Base-by-base conservation (phyloP, 2,797 vertebrate species). In the Bucorvus abyssinicus region DNA sequence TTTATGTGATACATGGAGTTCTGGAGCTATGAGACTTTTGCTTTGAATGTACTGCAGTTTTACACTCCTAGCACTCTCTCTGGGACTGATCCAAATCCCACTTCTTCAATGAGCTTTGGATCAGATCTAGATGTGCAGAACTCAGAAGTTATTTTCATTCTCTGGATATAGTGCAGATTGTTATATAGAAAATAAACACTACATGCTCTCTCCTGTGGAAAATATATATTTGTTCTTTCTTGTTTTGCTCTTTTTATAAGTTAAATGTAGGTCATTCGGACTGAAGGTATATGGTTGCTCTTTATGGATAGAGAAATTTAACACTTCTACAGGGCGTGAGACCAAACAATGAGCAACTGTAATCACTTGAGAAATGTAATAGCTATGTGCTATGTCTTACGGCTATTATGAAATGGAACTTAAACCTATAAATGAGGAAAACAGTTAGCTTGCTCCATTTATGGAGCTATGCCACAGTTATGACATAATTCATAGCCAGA, bases 401-500 rank as follows among this genome's bases (percentile, higher is more conserved):
- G 68, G 96, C 80, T 93, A 91, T 91, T 95, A 94, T 96, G 91
- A 95, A 96, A 94, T 97, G 93, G 96, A 97, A 97, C 92, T 96
- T 94, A 96, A 69, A 93, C 93, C 95, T 96, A 96, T 93, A 97
- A 96, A 97, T 97, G 96, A 97, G 97, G 90, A 97, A 97, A 97
- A 97, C 97, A 97, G 97, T 96, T 96, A 95, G 93, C 89, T 89
- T 91, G 96, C 87, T 94, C 92, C 96, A 93, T 96, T 96, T 96
- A 97, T 96, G 97, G 94, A 97, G 73, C 93, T 96, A 91, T 94
- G 97, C 97, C 97, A 97, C 68, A 80, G 89, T 95, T 94, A 93
- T 97, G 96, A 97, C 96, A 97, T 97, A 97, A 96, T 94, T 96
- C 95, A 95, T 93, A 94, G 95, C 86, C 94, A 96, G 95, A 95